phyloP scores from a whole-genome alignment of 2,113 vertebrate genomes.

The Dasyurus viverrinus region DNA sequence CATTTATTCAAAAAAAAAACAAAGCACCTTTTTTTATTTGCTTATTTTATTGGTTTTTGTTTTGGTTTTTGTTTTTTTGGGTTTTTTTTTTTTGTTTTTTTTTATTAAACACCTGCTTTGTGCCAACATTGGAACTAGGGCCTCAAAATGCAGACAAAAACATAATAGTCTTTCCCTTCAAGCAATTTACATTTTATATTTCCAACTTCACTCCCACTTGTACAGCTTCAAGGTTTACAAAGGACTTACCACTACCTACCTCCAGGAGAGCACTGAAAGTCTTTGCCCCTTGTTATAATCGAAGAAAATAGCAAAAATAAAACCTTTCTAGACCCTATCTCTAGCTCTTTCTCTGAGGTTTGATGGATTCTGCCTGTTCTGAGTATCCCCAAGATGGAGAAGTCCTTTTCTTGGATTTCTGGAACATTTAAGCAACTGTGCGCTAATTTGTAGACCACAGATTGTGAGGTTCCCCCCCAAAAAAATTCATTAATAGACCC shows the following conservation, averaged over 20 bases:
- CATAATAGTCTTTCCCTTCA: no score
- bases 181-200: neutral
- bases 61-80: no score
- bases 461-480: neutral
- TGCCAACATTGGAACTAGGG: neutral
- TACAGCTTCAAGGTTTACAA: neutral
- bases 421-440: neutral
- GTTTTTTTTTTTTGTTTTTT: no score
- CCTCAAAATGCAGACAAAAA: neutral
- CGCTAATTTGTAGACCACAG: neutral
- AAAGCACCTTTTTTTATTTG: no score
- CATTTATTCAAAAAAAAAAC: neutral
- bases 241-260: neutral
- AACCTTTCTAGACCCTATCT: neutral
- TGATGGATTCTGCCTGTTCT: neutral
- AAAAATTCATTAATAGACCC: neutral
- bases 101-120: neutral
- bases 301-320: neutral
- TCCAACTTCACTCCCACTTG: neutral
- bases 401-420: constrained; percentile 16
- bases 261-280: neutral
- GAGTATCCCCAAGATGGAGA: neutral
- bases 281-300: neutral
- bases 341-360: neutral
- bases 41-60: no score